A percentile compares a stretch with the other conserved stretches of the same genome.
These are phyloP conservation scores for Enteromius viviparus DNA, from an alignment of 2,797 vertebrate species.

Conservation along the genomic window DNA sequence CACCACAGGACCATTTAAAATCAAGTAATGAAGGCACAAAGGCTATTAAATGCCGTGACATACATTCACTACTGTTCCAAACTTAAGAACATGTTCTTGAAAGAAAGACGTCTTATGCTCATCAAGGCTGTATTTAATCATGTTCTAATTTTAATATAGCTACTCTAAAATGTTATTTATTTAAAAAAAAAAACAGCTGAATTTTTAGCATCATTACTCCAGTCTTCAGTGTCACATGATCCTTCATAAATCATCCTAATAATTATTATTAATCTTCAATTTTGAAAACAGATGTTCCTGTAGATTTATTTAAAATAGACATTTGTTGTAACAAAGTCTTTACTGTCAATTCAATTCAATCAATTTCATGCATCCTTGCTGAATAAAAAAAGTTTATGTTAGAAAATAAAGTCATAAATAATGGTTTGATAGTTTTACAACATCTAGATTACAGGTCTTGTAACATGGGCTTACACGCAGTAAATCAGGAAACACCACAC, in stretches of 20 bases:
- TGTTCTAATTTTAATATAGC: not conserved
- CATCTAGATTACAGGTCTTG: not conserved
- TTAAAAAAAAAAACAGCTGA: not conserved
- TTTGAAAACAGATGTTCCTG: not conserved
- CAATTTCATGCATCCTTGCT: not conserved
- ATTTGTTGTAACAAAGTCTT: not conserved
- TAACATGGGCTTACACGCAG: slow-evolving; percentile 3
- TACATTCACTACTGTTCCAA: not conserved
- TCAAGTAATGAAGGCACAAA: not conserved
- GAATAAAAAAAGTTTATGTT: not conserved
- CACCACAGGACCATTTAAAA: not conserved
- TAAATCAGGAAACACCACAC: slow-evolving; percentile 8
- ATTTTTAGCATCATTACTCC: not conserved
- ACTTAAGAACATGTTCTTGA: not conserved
- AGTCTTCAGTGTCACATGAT: not conserved
- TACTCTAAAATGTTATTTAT: not conserved
- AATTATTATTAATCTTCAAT: not conserved
- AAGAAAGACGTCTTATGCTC: not conserved
- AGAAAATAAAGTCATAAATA: not conserved
- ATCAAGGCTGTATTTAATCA: not conserved
- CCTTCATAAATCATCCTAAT: not conserved
- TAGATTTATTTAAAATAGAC: not conserved
- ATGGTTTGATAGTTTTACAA: not conserved
- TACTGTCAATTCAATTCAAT: not conserved
- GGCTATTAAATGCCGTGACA: not conserved